phyloP scores from a whole-genome alignment of 1,140 invertebrate species.

The Paramacrobiotus metropolitanus region DNA sequence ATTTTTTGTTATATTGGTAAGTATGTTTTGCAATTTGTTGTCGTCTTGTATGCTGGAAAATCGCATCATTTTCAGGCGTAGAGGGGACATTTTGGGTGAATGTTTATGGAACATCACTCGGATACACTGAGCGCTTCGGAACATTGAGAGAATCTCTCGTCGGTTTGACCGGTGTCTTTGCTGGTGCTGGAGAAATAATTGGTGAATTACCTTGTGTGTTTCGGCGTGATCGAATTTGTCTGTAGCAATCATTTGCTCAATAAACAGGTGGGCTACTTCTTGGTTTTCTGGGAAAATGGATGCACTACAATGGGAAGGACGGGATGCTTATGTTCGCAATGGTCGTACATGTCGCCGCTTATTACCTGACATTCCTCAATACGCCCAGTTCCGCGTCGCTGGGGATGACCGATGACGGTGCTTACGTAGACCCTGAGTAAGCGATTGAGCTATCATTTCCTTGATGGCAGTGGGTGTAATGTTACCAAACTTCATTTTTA shows the following conservation, averaged over 20 bases:
- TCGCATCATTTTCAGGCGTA: neutral
- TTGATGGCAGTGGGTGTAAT: too few relatives aligned
- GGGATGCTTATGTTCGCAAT: neutral
- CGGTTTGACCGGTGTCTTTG: neutral
- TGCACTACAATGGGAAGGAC: neutral
- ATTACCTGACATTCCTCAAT: neutral
- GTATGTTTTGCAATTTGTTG: neutral
- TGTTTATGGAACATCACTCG: neutral
- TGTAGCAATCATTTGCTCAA: neutral
- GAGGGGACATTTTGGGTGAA: neutral
- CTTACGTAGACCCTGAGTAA: neutral
- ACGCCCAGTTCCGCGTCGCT: neutral
- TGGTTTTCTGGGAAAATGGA: neutral
- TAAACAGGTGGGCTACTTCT: neutral
- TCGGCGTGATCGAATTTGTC: neutral
- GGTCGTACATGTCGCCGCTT: neutral
- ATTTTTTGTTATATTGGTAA: neutral
- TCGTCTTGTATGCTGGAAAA: neutral
- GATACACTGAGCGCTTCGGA: neutral
- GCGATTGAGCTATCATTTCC: neutral
- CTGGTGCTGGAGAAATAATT: neutral
- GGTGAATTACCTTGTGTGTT: neutral
- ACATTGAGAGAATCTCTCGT: neutral
- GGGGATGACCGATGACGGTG: neutral
- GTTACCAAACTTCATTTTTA: too few relatives aligned